Evolutionary conservation across 2,113 vertebrate genomes (phyloP).

Genomic region (Phylloscopus whistleri): DNA sequence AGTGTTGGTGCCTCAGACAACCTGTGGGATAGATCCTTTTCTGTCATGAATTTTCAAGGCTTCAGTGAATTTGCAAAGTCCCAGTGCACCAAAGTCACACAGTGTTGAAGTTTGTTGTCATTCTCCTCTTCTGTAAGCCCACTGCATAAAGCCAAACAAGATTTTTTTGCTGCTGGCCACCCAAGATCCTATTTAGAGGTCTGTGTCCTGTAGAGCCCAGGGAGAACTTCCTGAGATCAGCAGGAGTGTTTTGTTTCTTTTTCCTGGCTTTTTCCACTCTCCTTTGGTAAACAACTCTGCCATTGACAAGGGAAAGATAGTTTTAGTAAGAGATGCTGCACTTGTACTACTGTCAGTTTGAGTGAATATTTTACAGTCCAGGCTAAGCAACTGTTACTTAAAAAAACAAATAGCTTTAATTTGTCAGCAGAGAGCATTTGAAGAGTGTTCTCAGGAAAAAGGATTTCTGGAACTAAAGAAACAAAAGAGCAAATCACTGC

Average conservation of each 20-base stretch:
- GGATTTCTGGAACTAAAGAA: not conserved
- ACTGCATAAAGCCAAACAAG: not conserved
- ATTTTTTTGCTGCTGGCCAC: not conserved
- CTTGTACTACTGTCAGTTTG: not conserved
- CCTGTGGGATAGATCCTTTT: not conserved
- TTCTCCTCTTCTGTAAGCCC: not conserved
- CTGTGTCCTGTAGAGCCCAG: not conserved
- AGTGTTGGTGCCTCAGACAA: not conserved
- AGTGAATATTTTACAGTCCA: not conserved
- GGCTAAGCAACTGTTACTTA: not conserved
- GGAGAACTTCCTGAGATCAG: not conserved
- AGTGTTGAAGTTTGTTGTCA: not conserved
- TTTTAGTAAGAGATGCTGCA: not conserved
- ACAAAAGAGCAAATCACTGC: not conserved
- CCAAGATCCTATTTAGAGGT: not conserved
- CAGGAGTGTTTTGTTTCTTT: constrained; percentile 1
- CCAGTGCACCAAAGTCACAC: fast-evolving
- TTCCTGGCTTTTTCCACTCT: not conserved
- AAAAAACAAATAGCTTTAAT: not conserved
- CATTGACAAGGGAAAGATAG: not conserved
- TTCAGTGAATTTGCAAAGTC: not conserved
- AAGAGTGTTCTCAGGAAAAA: not conserved
- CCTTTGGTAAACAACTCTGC: not conserved
- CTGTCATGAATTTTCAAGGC: not conserved
- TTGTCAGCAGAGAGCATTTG: not conserved